Percentiles rank a stretch among this genome's conserved stretches.
phyloP scores from a whole-genome alignment of 2,888 invertebrate genomes.

The Taphrorychus bicolor region DNA sequence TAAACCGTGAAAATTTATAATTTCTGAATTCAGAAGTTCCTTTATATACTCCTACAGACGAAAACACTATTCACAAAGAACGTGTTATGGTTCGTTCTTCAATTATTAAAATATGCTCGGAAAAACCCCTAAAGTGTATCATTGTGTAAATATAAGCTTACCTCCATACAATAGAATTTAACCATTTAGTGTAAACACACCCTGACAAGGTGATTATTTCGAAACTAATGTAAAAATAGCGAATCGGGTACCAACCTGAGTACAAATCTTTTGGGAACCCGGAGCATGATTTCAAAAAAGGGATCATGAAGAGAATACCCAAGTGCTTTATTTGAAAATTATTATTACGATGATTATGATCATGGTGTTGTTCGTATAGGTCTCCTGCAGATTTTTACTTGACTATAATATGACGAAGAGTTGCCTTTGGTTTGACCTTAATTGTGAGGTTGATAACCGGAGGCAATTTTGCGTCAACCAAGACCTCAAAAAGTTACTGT shows the following conservation, averaged over 20 bases:
- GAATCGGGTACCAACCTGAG: slow-evolving; percentile 55
- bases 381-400: slow-evolving; percentile 61
- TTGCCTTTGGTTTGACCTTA: neutral
- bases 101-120: neutral
- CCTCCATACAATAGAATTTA: slow-evolving; percentile 56
- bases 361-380: slow-evolving; percentile 53
- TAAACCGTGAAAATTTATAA: too few species aligned
- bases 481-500: slow-evolving; percentile 62
- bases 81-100: neutral
- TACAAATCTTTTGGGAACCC: slow-evolving; percentile 59
- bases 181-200: slow-evolving; percentile 54
- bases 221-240: slow-evolving; percentile 49
- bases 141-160: slow-evolving; percentile 55
- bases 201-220: slow-evolving; percentile 55
- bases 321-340: slow-evolving; percentile 55
- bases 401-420: slow-evolving; percentile 51
- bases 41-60: too few species aligned
- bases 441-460: neutral
- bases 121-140: slow-evolving; percentile 25
- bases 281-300: slow-evolving; percentile 52
- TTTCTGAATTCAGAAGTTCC: too few species aligned
- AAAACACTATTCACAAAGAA: too few species aligned
- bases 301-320: slow-evolving; percentile 59
- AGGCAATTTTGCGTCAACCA: slow-evolving; percentile 50
- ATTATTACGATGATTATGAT: neutral